These are phyloP conservation scores for Hoplias malabaricus DNA, from an alignment of 2,113 vertebrate genomes.

Conservation along the genomic window DNA sequence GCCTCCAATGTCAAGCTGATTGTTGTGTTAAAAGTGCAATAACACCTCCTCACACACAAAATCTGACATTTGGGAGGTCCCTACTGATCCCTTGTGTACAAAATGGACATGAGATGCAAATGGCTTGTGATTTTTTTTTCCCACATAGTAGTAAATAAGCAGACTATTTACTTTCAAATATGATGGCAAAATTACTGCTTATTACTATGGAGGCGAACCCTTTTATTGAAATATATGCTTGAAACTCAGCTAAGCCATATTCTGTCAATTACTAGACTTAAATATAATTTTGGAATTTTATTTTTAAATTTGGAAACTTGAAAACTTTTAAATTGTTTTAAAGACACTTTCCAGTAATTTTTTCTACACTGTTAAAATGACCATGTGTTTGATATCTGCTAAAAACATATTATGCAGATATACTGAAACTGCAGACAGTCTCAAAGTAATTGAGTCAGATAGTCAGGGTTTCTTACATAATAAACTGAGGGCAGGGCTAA, in stretches of 20 bases:
- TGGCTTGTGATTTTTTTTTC: background rate
- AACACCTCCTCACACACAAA: background rate
- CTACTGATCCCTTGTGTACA: constrained; percentile 17
- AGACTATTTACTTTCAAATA: background rate
- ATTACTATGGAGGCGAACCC: background rate
- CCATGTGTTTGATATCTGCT: no score
- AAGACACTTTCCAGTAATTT: no score
- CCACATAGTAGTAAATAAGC: background rate
- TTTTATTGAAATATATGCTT: background rate
- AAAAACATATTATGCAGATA: no score
- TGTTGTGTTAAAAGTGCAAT: background rate
- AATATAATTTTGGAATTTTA: no score
- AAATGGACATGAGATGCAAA: constrained; percentile 27
- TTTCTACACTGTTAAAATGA: no score
- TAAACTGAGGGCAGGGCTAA: no score
- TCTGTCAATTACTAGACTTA: background rate
- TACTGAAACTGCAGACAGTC: no score
- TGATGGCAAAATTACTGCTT: background rate
- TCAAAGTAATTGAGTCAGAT: no score
- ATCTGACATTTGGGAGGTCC: constrained; percentile 18
- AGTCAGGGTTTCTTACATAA: no score
- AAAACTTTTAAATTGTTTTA: no score
- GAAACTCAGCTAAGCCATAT: background rate
- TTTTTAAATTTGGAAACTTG: no score
- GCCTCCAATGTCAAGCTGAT: constrained; percentile 19